Evolutionary conservation across 2,888 invertebrate genomes (phyloP).

Genomic region (Ormyrus thymus): DNA sequence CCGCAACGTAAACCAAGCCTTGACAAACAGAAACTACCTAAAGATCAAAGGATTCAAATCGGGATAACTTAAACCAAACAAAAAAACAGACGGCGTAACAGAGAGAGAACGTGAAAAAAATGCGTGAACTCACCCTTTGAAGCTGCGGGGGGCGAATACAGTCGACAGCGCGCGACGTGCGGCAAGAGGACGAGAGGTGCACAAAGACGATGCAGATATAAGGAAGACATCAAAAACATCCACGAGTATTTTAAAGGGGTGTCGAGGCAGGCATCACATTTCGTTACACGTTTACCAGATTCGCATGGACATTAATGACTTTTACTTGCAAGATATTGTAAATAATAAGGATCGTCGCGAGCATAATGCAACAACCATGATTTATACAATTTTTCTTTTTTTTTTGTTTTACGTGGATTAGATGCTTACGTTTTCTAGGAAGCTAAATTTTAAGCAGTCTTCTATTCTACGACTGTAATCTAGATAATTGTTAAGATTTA

Average conservation of each 20-base stretch:
- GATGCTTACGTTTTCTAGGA: neutral
- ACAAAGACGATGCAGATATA: constrained; percentile 70
- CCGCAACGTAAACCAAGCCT: too few relatives aligned
- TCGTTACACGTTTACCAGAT: constrained; percentile 55
- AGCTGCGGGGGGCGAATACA: constrained; percentile 63
- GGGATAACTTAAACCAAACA: neutral
- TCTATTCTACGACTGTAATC: neutral
- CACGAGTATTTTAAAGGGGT: constrained; percentile 62
- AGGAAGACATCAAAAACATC: constrained; percentile 74
- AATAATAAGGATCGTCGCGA: constrained; percentile 7
- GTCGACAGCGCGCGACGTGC: constrained; percentile 66
- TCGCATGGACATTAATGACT: constrained; percentile 67
- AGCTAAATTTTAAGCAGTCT: constrained; percentile 10
- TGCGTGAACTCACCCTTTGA: constrained; percentile 72
- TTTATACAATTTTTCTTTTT: neutral
- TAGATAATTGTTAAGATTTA: neutral
- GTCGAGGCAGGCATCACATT: constrained; percentile 67
- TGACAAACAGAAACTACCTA: too few relatives aligned
- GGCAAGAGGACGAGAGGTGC: constrained; percentile 69
- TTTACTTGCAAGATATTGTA: constrained; percentile 51
- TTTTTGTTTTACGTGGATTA: neutral
- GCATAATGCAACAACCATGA: constrained; percentile 1
- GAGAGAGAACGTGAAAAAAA: constrained; percentile 55
- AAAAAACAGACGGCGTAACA: constrained; percentile 31
- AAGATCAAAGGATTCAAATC: neutral